Evolutionary conservation across 64 coral and sea anemone genomes (phyloP).

Genomic region (Acropora tenuis): DNA sequence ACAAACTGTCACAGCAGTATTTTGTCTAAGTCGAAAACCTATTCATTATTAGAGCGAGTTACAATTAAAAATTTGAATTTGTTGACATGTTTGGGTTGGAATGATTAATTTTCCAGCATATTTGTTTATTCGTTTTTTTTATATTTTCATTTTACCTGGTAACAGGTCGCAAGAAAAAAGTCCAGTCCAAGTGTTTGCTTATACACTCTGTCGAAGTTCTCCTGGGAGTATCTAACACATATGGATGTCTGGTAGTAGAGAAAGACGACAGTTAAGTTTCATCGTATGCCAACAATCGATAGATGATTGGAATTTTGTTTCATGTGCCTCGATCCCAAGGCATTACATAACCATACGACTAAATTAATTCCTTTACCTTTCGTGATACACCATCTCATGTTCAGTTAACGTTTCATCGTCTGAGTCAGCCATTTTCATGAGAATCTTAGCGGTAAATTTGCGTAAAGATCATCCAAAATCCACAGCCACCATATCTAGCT

Average conservation of each 20-base stretch:
- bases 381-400: conserved; percentile 94
- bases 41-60: too few relatives aligned
- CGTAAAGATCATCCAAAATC: neutral
- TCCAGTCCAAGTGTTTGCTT: conserved; percentile 95
- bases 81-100: neutral
- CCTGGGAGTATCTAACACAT: conserved; percentile 86
- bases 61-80: neutral
- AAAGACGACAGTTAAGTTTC: neutral
- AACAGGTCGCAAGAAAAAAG: conserved; percentile 92
- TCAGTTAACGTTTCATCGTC: conserved; percentile 88
- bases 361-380: conserved; percentile 52
- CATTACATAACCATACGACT: neutral
- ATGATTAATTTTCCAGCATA: neutral
- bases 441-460: neutral
- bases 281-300: neutral
- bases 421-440: conserved; percentile 82
- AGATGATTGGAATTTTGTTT: too few relatives aligned
- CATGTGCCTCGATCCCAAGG: neutral
- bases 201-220: conserved; percentile 94
- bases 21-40: too few relatives aligned
- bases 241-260: conserved; percentile 86
- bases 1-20: too few relatives aligned
- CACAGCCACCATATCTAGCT: neutral
- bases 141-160: conserved; percentile 50
- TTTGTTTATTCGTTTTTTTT: neutral